Evolutionary conservation across 2,888 invertebrate species (phyloP).

Genomic region (Isoperla grammatica): DNA sequence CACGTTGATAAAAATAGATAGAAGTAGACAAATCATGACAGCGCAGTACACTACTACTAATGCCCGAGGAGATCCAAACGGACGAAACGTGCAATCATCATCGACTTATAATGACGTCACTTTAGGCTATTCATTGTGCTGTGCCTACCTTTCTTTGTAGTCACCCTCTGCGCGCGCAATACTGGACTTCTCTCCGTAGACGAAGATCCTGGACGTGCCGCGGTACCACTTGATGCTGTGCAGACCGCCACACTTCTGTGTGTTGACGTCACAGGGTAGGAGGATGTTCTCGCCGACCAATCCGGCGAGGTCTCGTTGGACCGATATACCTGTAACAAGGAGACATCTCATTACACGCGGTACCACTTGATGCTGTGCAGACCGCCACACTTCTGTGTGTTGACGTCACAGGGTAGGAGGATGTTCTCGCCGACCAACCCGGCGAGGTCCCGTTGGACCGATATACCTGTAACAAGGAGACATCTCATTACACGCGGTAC

Average conservation of each 20-base stretch:
- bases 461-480: slow-evolving; percentile 24
- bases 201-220: slow-evolving; percentile 64
- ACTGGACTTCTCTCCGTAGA: slow-evolving; percentile 63
- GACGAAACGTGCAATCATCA: too few species aligned
- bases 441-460: slow-evolving; percentile 52
- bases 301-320: slow-evolving; percentile 56
- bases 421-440: slow-evolving; percentile 65
- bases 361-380: slow-evolving; percentile 84
- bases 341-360: slow-evolving; percentile 45
- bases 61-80: too few species aligned
- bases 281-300: slow-evolving; percentile 63
- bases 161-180: slow-evolving; percentile 64
- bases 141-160: slow-evolving; percentile 64
- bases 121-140: too few species aligned
- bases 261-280: slow-evolving; percentile 66
- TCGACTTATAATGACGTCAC: too few species aligned
- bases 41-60: too few species aligned
- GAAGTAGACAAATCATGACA: too few species aligned
- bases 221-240: slow-evolving; percentile 84
- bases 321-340: slow-evolving; percentile 22
- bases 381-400: slow-evolving; percentile 62
- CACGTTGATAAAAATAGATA: too few species aligned
- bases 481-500: slow-evolving; percentile 53
- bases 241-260: slow-evolving; percentile 64
- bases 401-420: slow-evolving; percentile 65